Conservation (phyloP, 1,140 invertebrate genomes). For the Arion vulgaris region DNA sequence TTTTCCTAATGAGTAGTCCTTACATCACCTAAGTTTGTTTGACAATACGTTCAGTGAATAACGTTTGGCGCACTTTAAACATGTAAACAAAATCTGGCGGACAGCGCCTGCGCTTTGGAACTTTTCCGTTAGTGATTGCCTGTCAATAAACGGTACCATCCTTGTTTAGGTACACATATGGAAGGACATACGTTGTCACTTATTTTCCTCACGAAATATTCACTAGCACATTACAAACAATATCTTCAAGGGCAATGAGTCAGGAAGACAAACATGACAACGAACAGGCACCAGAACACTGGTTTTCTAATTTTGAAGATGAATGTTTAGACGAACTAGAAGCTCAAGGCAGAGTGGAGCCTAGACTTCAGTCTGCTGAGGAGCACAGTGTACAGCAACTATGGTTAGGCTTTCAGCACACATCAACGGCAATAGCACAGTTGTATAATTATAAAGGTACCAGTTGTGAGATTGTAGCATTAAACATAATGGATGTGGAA, state of each 20-base stretch:
- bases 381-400: constrained; percentile 82
- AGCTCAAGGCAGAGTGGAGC: constrained; percentile 81
- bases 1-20: too few species aligned
- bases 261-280: constrained; percentile 66
- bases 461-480: neutral
- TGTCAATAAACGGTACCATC: neutral
- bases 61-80: constrained; percentile 4
- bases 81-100: neutral
- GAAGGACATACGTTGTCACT: neutral
- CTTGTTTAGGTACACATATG: neutral
- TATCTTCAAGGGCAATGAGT: constrained; percentile 53
- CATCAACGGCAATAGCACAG: constrained; percentile 85
- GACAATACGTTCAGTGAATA: too few species aligned
- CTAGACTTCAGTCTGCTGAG: constrained; percentile 79
- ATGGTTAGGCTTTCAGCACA: constrained; percentile 85
- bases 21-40: too few species aligned
- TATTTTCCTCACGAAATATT: neutral
- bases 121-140: constrained; percentile 33
- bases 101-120: constrained; percentile 45
- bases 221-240: neutral
- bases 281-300: constrained; percentile 76
- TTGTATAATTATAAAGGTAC: constrained; percentile 76
- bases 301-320: constrained; percentile 81
- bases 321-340: constrained; percentile 83
- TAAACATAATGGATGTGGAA: too few species aligned